phyloP scores from a whole-genome alignment of 2,797 vertebrate genomes.

The Lycodopsis pacificus region DNA sequence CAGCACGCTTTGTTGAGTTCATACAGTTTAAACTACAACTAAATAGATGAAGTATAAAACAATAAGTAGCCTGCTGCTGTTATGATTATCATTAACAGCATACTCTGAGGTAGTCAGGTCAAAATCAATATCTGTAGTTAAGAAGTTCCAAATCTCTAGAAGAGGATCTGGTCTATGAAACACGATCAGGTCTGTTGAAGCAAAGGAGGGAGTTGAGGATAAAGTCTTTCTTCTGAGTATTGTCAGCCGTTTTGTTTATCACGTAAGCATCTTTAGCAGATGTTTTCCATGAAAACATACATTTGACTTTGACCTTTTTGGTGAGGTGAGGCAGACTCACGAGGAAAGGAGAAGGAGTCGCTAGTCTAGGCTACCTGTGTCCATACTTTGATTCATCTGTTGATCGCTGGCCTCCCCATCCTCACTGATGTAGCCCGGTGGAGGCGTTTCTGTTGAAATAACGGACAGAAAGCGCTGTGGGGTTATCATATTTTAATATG shows the following conservation, averaged over 20 bases:
- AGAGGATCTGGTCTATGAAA: not conserved
- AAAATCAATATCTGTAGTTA: not conserved
- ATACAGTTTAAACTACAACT: not conserved
- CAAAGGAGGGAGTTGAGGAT: not conserved
- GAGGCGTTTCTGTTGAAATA: slow-evolving; percentile 90
- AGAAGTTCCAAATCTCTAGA: not conserved
- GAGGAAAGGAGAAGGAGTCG: not conserved
- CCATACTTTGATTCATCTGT: slow-evolving; percentile 99
- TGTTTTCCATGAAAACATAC: not conserved
- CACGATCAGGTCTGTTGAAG: not conserved
- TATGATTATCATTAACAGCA: slow-evolving; percentile 10
- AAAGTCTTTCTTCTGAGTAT: not conserved
- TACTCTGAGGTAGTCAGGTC: not conserved
- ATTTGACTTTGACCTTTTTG: not conserved
- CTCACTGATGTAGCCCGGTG: slow-evolving; percentile 99
- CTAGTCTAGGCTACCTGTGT: slow-evolving; percentile 90
- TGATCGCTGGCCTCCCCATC: slow-evolving; percentile 99
- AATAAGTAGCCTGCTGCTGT: not conserved
- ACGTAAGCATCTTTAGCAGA: not conserved
- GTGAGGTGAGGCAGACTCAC: not conserved
- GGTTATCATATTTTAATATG: not conserved
- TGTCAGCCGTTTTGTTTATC: not conserved
- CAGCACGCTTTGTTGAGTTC: slow-evolving; percentile 1
- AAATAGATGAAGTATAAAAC: slow-evolving; percentile 5
- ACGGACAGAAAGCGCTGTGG: not conserved